Percentiles rank a stretch among this genome's conserved stretches.
Conservation (phyloP, 2,113 vertebrate genomes). For the Tachysurus vachellii region DNA sequence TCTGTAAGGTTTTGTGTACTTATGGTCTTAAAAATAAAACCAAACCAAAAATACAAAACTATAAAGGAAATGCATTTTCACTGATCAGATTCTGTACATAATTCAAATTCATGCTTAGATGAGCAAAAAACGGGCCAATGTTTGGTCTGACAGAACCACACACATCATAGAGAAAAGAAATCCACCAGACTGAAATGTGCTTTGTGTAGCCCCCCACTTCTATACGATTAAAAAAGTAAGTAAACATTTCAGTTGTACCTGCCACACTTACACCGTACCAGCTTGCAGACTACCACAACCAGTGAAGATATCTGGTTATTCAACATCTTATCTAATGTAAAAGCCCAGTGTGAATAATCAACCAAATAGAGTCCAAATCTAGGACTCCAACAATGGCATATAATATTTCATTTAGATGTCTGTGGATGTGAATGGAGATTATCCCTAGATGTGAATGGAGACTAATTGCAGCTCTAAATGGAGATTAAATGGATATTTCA, state of each 20-base stretch:
- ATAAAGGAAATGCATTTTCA: not conserved
- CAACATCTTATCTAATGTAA: not conserved
- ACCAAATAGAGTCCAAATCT: not conserved
- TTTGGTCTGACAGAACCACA: not conserved
- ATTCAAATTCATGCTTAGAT: not conserved
- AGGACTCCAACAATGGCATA: not conserved
- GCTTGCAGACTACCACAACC: not conserved
- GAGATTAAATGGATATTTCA: conserved; percentile 19
- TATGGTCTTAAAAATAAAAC: not conserved
- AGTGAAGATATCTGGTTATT: not conserved
- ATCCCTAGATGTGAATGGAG: not conserved
- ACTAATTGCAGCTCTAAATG: conserved; percentile 1
- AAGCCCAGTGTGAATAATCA: not conserved
- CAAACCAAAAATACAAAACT: not conserved
- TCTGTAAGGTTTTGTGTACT: not conserved
- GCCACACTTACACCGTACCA: not conserved
- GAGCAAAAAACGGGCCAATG: not conserved
- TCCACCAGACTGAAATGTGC: not conserved
- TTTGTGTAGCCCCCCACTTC: too few species aligned
- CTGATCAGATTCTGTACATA: not conserved
- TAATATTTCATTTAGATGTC: not conserved
- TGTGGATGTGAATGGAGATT: not conserved
- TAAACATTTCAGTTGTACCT: not conserved
- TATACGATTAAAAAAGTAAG: not conserved
- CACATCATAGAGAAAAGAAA: not conserved